Percentiles rank a stretch among this genome's conserved stretches.
phyloP scores from a whole-genome alignment of 2,797 vertebrate genomes.

The Artibeus lituratus region DNA sequence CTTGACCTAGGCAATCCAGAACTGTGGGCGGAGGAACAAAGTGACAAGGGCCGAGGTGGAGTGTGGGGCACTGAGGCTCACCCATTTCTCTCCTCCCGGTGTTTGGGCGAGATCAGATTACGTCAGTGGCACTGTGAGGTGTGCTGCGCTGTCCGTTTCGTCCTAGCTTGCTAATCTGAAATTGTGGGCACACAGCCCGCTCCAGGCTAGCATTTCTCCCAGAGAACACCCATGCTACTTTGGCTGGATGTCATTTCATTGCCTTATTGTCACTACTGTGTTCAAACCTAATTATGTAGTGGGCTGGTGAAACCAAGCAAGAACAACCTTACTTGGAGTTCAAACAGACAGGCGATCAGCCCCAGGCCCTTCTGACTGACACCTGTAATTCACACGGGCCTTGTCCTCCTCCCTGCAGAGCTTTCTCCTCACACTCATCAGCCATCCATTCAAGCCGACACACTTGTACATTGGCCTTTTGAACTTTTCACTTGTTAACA shows the following conservation, averaged over 20 bases:
- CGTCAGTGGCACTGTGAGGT: background rate
- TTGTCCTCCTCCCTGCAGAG: background rate
- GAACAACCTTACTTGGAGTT: slow-evolving; percentile 13
- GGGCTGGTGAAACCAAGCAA: background rate
- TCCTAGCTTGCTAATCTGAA: background rate
- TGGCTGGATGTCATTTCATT: background rate
- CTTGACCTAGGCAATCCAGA: background rate
- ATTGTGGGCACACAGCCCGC: background rate
- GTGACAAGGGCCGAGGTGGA: background rate
- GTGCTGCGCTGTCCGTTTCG: background rate
- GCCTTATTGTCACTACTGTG: background rate
- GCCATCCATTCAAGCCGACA: background rate
- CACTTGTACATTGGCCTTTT: background rate
- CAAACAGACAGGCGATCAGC: background rate
- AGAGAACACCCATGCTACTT: background rate
- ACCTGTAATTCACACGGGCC: background rate
- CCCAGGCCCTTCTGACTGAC: background rate
- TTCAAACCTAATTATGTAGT: slow-evolving; percentile 1
- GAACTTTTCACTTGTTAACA: background rate
- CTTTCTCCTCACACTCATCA: background rate
- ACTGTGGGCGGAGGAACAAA: background rate
- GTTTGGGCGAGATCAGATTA: background rate
- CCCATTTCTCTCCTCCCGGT: background rate
- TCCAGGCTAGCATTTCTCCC: background rate
- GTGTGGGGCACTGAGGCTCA: background rate